A percentile compares a stretch with the other conserved stretches of the same genome.
Evolutionary conservation across 2,797 vertebrate genomes (phyloP).

Genomic region (Stomatorhinus walkeri): DNA sequence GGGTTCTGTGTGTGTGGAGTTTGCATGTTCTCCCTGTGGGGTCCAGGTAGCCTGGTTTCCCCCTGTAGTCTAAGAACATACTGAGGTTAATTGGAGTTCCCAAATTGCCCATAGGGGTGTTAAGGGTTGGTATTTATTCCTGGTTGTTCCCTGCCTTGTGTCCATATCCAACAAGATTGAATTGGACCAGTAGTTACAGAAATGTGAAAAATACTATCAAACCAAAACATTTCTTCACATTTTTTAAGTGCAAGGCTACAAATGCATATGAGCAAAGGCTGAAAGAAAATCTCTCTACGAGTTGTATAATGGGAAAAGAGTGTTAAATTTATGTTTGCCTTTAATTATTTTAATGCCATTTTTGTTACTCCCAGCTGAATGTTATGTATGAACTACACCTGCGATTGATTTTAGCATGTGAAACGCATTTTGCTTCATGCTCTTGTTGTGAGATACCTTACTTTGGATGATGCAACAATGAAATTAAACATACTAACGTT

Average conservation of each 20-base stretch:
- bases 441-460: background rate
- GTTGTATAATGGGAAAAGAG: background rate
- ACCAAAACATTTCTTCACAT: background rate
- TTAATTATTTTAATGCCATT: background rate
- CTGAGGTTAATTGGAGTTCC: background rate
- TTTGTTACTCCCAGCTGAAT: conserved; percentile 4
- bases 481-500: conserved; percentile 41
- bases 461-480: conserved; percentile 1
- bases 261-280: background rate
- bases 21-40: background rate
- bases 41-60: background rate
- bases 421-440: background rate
- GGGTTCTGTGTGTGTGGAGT: background rate
- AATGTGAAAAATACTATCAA: background rate
- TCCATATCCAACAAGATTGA: background rate
- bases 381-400: background rate
- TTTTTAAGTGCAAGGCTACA: background rate
- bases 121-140: background rate
- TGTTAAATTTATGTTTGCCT: background rate
- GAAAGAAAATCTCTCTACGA: background rate
- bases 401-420: background rate
- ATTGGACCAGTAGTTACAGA: background rate
- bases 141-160: background rate
- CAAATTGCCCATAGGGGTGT: background rate
- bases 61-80: background rate